phyloP scores from a whole-genome alignment of 2,113 vertebrate genomes.

The Sinocyclocheilus grahami region DNA sequence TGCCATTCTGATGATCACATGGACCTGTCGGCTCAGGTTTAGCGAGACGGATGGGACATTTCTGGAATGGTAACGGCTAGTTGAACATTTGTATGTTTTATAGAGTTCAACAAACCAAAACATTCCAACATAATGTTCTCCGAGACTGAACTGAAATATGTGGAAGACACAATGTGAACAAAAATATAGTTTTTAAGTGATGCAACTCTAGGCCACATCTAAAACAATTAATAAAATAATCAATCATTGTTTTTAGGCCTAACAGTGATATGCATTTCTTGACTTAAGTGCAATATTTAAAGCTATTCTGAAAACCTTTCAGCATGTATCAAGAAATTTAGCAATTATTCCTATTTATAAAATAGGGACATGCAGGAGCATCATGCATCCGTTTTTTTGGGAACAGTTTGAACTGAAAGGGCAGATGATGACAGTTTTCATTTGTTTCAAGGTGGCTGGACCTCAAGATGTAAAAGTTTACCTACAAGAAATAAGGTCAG shows the following conservation, averaged over 20 bases:
- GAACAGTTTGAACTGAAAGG: neutral
- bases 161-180: neutral
- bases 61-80: constrained; percentile 1
- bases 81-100: constrained; percentile 2
- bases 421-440: neutral
- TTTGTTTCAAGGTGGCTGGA: neutral
- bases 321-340: too few relatives aligned
- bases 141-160: neutral
- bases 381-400: neutral
- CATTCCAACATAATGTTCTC: neutral
- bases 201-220: neutral
- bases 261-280: neutral
- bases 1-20: constrained; percentile 28
- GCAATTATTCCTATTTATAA: neutral
- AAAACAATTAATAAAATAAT: neutral
- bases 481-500: neutral
- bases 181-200: neutral
- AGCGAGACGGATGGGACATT: constrained; percentile 1
- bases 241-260: neutral
- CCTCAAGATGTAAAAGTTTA: too few relatives aligned
- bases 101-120: constrained; percentile 14
- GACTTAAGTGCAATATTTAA: too few relatives aligned
- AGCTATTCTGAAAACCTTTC: too few relatives aligned
- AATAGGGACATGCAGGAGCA: neutral
- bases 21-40: constrained; percentile 46